A percentile compares a stretch with the other conserved stretches of the same genome.
These are phyloP conservation scores for Ariopsis seemanni DNA, from an alignment of 2,113 vertebrate genomes.

Conservation along the genomic window DNA sequence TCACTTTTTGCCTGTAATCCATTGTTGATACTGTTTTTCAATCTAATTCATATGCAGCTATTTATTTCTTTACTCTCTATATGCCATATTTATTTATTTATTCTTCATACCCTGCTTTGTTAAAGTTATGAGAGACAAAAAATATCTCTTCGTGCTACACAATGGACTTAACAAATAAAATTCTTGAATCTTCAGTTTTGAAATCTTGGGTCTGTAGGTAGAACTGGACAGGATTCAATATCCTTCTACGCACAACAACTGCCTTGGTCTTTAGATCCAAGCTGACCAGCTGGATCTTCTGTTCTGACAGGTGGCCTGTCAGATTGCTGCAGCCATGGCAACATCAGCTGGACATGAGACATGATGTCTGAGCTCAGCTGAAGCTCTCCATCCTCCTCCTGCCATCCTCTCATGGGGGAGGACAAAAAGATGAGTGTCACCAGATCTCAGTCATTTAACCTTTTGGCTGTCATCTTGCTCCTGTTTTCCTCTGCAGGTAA, in stretches of 20 bases:
- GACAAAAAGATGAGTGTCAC: conserved; percentile 93
- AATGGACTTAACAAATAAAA: background rate
- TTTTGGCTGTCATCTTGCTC: conserved; percentile 83
- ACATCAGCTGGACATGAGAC: conserved; percentile 55
- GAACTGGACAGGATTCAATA: background rate
- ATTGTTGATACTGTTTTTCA: background rate
- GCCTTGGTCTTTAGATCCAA: background rate
- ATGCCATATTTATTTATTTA: no score
- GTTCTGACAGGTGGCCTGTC: conserved; percentile 64
- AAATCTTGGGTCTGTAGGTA: background rate
- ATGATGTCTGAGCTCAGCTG: conserved; percentile 68
- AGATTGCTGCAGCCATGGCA: conserved; percentile 67
- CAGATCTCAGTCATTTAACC: conserved; percentile 86
- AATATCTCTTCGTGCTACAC: background rate
- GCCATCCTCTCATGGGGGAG: conserved; percentile 74
- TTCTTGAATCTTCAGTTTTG: background rate
- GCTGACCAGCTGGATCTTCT: conserved; percentile 34
- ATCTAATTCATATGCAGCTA: background rate
- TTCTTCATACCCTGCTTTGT: background rate
- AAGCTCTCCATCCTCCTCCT: conserved; percentile 56
- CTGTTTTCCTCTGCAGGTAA: conserved; percentile 90
- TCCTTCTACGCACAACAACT: background rate
- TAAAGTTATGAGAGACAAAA: background rate
- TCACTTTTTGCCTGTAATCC: background rate
- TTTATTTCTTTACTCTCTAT: background rate